phyloP scores from a whole-genome alignment of 2,888 invertebrate genomes.

The Xestoiulus laeticollis region DNA sequence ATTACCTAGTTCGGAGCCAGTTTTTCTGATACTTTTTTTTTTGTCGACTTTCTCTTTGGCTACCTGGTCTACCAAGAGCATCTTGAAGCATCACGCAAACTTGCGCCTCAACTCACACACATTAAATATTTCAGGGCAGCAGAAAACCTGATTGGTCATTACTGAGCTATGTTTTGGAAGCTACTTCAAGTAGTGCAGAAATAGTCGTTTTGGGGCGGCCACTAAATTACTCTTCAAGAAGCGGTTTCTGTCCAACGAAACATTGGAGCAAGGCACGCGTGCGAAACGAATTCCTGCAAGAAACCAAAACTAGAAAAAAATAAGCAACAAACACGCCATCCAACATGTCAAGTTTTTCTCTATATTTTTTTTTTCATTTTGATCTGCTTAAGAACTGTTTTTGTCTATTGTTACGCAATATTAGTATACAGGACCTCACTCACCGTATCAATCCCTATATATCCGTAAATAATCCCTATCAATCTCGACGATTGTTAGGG shows the following conservation, averaged over 20 bases:
- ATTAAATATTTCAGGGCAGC: background rate
- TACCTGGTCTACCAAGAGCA: conserved; percentile 30
- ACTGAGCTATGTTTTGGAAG: background rate
- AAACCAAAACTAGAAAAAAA: background rate
- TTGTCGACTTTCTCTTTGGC: conserved; percentile 15
- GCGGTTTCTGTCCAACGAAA: background rate
- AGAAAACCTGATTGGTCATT: conserved; percentile 12
- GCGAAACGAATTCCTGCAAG: conserved; percentile 38
- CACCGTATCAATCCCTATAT: no score
- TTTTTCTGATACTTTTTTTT: background rate
- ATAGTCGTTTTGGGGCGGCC: conserved; percentile 11
- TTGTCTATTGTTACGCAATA: background rate
- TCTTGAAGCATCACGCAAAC: conserved; percentile 6
- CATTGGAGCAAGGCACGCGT: background rate
- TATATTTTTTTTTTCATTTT: background rate
- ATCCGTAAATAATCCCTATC: no score
- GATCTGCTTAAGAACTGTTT: background rate
- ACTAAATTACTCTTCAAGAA: background rate
- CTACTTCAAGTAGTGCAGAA: conserved; percentile 7
- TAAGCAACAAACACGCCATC: conserved; percentile 32
- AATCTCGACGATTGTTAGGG: no score
- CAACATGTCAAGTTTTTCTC: background rate
- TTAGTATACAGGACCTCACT: no score
- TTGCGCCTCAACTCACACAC: background rate
- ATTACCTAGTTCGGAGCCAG: conserved; percentile 6